These are phyloP conservation scores for Pangasius mekongensis DNA, from an alignment of 2,797 vertebrate genomes.

Conservation along the genomic window DNA sequence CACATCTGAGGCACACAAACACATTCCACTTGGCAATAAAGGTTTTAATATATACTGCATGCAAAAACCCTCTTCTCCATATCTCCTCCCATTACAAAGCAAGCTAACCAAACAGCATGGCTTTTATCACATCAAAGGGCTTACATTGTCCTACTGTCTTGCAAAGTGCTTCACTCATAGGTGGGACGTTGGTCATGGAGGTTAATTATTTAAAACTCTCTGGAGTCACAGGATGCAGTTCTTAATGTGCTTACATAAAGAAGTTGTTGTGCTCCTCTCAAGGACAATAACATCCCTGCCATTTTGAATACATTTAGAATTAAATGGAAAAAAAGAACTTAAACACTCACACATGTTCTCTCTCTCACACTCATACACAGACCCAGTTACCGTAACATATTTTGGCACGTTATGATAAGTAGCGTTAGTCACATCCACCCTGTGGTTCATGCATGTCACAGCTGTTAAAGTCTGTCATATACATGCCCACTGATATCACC, in stretches of 20 bases:
- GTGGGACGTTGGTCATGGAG: not conserved
- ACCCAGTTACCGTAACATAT: slow-evolving; percentile 19
- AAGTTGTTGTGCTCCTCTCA: not conserved
- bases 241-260: not conserved
- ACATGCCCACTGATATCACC: slow-evolving; percentile 40
- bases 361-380: slow-evolving; percentile 1
- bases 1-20: not conserved
- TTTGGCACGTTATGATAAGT: slow-evolving; percentile 35
- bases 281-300: not conserved
- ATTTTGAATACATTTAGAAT: not conserved
- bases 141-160: not conserved
- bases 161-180: slow-evolving; percentile 20
- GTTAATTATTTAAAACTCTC: slow-evolving; percentile 20
- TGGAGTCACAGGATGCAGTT: slow-evolving; percentile 23
- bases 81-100: not conserved
- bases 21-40: not conserved
- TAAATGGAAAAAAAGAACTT: not conserved
- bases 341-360: not conserved
- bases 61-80: not conserved
- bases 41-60: not conserved
- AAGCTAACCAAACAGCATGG: slow-evolving; percentile 15
- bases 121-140: slow-evolving; percentile 39
- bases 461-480: slow-evolving; percentile 48
- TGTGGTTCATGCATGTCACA: slow-evolving; percentile 39
- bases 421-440: slow-evolving; percentile 39